Evolutionary conservation across 2,113 vertebrate genomes (phyloP).

Genomic region (Toxotes jaculatrix): DNA sequence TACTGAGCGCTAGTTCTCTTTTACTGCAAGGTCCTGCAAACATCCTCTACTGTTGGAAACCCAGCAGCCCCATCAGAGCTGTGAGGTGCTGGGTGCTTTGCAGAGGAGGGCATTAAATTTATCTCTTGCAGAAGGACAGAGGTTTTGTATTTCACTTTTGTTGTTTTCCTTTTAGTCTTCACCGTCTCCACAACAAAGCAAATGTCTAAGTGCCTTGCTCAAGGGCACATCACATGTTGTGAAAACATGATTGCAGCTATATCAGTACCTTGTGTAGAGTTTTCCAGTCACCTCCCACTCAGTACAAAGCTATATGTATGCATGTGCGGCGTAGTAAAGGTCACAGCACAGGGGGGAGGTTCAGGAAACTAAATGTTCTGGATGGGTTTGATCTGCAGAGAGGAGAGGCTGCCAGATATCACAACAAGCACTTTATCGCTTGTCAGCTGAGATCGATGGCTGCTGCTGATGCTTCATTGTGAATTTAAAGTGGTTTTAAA

Average conservation of each 20-base stretch:
- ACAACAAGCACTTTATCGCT: constrained; percentile 32
- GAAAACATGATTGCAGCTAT: neutral
- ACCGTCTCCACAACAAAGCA: neutral
- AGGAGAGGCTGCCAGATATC: constrained; percentile 29
- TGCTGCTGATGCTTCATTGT: constrained; percentile 8
- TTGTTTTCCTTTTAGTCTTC: neutral
- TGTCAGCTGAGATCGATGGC: constrained; percentile 27
- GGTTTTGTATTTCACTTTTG: neutral
- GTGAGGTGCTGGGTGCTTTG: neutral
- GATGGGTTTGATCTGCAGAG: constrained; percentile 31
- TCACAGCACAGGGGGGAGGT: neutral
- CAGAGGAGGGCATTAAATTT: neutral
- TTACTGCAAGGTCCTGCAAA: neutral
- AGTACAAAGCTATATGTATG: neutral
- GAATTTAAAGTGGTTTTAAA: constrained; percentile 33
- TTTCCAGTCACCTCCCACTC: neutral
- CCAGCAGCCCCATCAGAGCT: neutral
- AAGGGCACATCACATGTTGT: neutral
- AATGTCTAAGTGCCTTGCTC: neutral
- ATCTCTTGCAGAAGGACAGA: neutral
- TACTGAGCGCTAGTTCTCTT: neutral
- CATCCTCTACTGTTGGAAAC: neutral
- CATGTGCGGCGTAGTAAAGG: constrained; percentile 8
- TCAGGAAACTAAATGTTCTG: constrained; percentile 28
- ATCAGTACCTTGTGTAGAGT: neutral